A percentile compares a stretch with the other conserved stretches of the same genome.
These are phyloP conservation scores for Fissipunctia ypsillon DNA, from an alignment of 2,888 invertebrate genomes.

Conservation along the genomic window DNA sequence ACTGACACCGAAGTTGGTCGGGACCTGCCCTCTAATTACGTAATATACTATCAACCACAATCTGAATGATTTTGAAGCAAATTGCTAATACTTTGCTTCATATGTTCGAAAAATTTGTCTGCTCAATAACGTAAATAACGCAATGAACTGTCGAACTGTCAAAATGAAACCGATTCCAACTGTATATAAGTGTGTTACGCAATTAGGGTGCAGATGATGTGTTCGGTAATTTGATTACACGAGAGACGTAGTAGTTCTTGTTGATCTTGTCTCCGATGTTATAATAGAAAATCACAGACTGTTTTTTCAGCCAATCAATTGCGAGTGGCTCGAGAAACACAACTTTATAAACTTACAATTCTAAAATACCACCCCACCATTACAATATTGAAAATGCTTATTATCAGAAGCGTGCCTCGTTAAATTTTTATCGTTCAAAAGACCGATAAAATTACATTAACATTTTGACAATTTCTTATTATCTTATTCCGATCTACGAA, in stretches of 20 bases:
- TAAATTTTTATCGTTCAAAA: constrained; percentile 20
- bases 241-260: neutral
- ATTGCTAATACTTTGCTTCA: too few species aligned
- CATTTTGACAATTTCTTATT: constrained; percentile 52
- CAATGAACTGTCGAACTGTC: too few species aligned
- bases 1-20: neutral
- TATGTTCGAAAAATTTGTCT: too few species aligned
- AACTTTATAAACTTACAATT: constrained; percentile 6
- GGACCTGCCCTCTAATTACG: too few species aligned
- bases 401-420: constrained; percentile 38
- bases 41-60: too few species aligned
- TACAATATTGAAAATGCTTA: constrained; percentile 36
- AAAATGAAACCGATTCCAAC: too few species aligned
- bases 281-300: neutral
- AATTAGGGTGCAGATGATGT: neutral
- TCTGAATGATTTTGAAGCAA: too few species aligned
- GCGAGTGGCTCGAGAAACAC: constrained; percentile 15
- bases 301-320: neutral
- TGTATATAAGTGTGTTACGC: too few species aligned
- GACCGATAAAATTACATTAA: constrained; percentile 36
- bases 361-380: constrained; percentile 38
- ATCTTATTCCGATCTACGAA: constrained; percentile 53
- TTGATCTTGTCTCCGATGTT: constrained; percentile 11
- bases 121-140: too few species aligned
- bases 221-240: neutral